Conservation (phyloP, 2,113 vertebrate genomes). For the Gavialis gangeticus region DNA sequence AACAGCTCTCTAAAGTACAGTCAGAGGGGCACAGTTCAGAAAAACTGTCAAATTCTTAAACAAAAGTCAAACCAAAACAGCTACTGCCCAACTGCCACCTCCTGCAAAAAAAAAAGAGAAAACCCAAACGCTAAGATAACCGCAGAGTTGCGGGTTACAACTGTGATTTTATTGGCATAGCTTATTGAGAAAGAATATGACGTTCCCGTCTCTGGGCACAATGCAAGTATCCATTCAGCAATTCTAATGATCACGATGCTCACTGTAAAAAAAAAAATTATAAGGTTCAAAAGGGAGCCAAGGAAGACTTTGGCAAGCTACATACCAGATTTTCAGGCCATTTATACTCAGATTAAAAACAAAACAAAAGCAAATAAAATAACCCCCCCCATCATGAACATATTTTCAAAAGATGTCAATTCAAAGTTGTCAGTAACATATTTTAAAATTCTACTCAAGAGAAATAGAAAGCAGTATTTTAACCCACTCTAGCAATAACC, state of each 20-base stretch:
- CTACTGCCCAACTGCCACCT: no score
- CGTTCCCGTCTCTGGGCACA: not conserved
- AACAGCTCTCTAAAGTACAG: not conserved
- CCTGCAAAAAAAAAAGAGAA: no score
- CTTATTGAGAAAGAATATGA: not conserved
- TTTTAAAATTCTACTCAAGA: not conserved
- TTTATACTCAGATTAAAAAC: not conserved
- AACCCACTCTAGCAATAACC: not conserved
- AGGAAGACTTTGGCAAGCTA: not conserved
- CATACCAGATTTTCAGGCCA: not conserved
- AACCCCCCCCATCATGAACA: no score
- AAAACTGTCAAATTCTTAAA: not conserved
- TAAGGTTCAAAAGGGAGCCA: no score
- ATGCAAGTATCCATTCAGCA: not conserved
- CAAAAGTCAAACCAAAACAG: not conserved
- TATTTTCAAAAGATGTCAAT: not conserved
- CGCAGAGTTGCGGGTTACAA: rapidly evolving
- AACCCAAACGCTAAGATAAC: rapidly evolving
- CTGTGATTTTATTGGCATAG: not conserved
- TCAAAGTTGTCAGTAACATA: not conserved
- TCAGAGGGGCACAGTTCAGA: not conserved
- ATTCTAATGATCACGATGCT: not conserved
- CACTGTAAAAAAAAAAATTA: not conserved
- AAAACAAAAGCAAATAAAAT: no score
- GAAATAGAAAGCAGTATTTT: no score